A percentile compares a stretch with the other conserved stretches of the same genome.
Evolutionary conservation across 1,140 invertebrate genomes (phyloP).

Genomic region (Hydropsyche tenuis): DNA sequence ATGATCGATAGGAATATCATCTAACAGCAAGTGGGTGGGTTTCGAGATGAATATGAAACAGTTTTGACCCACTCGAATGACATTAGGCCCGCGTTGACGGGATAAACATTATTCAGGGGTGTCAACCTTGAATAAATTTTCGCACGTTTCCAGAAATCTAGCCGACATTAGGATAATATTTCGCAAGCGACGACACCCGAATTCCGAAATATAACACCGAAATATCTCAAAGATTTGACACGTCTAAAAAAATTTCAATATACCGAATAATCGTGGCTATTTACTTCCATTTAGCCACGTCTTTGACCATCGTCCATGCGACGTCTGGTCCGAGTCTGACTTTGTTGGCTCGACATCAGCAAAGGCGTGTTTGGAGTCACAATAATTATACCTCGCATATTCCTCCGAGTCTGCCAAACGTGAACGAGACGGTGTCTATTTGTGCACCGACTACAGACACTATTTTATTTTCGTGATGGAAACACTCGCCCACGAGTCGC

Average conservation of each 20-base stretch:
- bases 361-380: not conserved
- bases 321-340: constrained; percentile 10
- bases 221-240: too few relatives aligned
- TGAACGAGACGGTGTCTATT: constrained; percentile 6
- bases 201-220: not conserved
- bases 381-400: not conserved
- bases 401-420: constrained; percentile 15
- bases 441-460: not conserved
- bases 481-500: constrained; percentile 10
- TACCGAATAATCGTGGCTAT: too few relatives aligned
- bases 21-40: not conserved
- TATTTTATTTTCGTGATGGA: constrained; percentile 13
- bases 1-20: constrained; percentile 26
- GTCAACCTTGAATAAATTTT: constrained; percentile 32
- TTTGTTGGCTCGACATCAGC: not conserved
- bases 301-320: too few relatives aligned
- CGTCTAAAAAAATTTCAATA: too few relatives aligned
- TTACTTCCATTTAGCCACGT: too few relatives aligned
- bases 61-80: constrained; percentile 34
- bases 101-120: constrained; percentile 18
- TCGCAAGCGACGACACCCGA: not conserved
- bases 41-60: constrained; percentile 30
- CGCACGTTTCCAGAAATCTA: constrained; percentile 18
- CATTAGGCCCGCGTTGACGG: constrained; percentile 14
- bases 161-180: constrained; percentile 24